Conservation (phyloP, 2,797 vertebrate species). For the Malacoraja senta region DNA sequence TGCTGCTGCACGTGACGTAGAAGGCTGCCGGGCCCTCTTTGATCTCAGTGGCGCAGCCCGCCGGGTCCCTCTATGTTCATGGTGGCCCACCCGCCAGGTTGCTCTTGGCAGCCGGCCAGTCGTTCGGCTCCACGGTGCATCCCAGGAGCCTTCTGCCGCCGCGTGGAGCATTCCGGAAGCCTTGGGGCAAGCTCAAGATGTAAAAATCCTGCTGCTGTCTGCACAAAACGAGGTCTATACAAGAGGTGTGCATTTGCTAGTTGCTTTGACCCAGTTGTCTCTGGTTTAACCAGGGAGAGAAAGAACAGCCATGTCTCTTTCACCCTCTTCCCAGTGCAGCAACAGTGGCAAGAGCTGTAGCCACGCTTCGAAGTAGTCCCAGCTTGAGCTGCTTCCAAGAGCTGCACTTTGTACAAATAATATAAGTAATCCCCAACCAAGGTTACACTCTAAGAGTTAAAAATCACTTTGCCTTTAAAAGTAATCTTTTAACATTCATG, state of each 20-base stretch:
- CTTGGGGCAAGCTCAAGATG: not conserved
- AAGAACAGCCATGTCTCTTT: not conserved
- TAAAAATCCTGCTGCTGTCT: not conserved
- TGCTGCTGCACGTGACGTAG: too few relatives aligned
- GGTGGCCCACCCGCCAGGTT: too few relatives aligned
- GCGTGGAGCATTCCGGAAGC: too few relatives aligned
- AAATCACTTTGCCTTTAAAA: not conserved
- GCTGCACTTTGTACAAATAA: constrained; percentile 9
- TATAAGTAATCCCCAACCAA: not conserved
- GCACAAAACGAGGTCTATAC: too few relatives aligned
- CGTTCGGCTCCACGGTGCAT: too few relatives aligned
- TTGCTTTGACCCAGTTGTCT: not conserved
- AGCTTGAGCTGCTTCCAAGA: constrained; percentile 18
- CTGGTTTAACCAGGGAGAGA: not conserved
- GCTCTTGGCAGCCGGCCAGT: too few relatives aligned
- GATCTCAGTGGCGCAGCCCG: too few relatives aligned
- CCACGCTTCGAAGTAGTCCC: not conserved
- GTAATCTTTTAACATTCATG: not conserved
- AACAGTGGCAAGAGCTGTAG: not conserved
- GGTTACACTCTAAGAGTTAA: not conserved
- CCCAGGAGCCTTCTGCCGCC: too few relatives aligned
- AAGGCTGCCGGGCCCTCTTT: too few relatives aligned
- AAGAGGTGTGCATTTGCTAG: not conserved
- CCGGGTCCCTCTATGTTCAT: too few relatives aligned
- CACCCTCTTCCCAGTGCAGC: not conserved